phyloP scores from a whole-genome alignment of 35 echinoderm and acorn worm genomes.

The Heliocidaris erythrogramma region DNA sequence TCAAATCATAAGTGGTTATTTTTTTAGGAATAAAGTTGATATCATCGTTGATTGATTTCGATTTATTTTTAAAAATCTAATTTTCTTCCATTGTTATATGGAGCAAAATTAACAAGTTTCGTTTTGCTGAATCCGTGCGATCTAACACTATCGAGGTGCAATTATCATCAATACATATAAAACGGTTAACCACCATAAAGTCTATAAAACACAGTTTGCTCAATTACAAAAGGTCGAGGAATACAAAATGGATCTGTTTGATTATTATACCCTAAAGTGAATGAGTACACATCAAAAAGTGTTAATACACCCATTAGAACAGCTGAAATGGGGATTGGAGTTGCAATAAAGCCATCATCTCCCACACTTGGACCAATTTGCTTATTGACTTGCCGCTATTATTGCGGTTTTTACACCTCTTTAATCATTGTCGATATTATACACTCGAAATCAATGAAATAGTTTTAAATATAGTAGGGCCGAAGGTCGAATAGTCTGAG shows the following conservation, averaged over 20 bases:
- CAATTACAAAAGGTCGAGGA: not conserved
- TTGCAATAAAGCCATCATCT: not conserved
- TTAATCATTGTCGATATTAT: not conserved
- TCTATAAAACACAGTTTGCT: not conserved
- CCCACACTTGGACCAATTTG: not conserved
- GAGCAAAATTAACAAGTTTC: too few relatives aligned
- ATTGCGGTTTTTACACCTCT: not conserved
- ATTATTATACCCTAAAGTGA: not conserved
- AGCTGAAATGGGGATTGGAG: not conserved
- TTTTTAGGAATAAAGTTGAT: too few relatives aligned
- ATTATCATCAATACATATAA: too few relatives aligned
- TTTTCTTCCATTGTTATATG: too few relatives aligned
- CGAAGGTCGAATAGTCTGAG: not conserved
- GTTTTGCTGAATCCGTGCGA: too few relatives aligned
- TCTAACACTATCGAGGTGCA: too few relatives aligned
- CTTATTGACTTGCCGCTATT: not conserved
- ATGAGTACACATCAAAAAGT: not conserved
- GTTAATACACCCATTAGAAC: not conserved
- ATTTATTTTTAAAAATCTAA: too few relatives aligned
- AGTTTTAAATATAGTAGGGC: not conserved
- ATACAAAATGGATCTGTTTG: not conserved
- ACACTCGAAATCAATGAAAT: conserved; percentile 11
- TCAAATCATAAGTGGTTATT: too few relatives aligned
- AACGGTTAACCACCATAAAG: not conserved
- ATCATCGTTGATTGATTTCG: too few relatives aligned